Evolutionary conservation across 2,797 vertebrate species (phyloP).

Genomic region (Myotis planiceps): DNA sequence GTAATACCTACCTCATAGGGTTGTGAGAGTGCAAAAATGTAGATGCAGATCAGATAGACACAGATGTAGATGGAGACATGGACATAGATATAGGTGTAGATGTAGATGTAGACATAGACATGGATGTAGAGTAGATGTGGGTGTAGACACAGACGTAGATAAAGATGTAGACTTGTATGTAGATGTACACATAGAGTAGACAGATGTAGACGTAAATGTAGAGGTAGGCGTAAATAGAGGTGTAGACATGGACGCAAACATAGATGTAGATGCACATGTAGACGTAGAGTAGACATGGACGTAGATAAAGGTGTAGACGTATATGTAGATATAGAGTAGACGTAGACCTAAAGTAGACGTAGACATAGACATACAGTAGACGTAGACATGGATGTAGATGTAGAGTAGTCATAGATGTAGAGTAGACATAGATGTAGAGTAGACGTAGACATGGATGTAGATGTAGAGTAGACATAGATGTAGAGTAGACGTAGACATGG

Average conservation of each 20-base stretch:
- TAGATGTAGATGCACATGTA: too few species aligned
- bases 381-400: rapidly evolving
- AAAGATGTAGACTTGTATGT: too few species aligned
- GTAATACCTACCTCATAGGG: not conserved
- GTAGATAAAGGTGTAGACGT: too few species aligned
- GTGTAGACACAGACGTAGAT: not conserved
- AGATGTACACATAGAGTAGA: too few species aligned
- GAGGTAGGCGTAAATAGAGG: not conserved
- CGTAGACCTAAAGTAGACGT: not conserved
- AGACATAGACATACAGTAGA: not conserved
- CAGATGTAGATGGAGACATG: too few species aligned
- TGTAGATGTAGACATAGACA: rapidly evolving
- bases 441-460: too few species aligned
- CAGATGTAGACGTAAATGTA: too few species aligned
- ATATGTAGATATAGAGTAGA: not conserved
- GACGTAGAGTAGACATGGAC: too few species aligned
- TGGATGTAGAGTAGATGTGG: too few species aligned
- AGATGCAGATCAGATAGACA: not conserved
- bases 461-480: not conserved
- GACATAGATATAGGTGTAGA: too few species aligned
- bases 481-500: not conserved
- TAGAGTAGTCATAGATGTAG: not conserved
- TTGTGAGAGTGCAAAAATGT: too few species aligned
- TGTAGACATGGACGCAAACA: not conserved
- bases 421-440: not conserved